These are phyloP conservation scores for Polyodon spathula DNA, from an alignment of 2,113 vertebrate genomes.

Conservation along the genomic window DNA sequence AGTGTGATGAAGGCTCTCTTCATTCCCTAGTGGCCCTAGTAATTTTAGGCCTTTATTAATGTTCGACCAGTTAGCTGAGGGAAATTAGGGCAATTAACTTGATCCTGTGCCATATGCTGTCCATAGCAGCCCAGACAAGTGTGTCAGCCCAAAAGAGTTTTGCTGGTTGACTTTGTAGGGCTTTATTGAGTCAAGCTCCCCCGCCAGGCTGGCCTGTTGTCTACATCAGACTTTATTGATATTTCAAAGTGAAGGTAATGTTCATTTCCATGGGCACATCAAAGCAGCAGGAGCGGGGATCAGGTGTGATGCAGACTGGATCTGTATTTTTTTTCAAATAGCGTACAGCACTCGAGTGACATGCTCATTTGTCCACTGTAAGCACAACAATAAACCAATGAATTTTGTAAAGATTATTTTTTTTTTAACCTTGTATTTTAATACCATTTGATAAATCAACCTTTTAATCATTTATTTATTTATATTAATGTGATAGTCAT, in stretches of 20 bases:
- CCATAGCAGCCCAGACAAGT: slow-evolving; percentile 51
- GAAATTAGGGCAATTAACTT: slow-evolving; percentile 69
- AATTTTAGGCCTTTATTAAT: slow-evolving; percentile 57
- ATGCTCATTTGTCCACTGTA: too few relatives aligned
- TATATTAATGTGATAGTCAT: too few relatives aligned
- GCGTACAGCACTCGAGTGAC: too few relatives aligned
- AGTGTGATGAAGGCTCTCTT: background rate
- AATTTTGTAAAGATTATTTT: too few relatives aligned
- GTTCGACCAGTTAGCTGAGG: slow-evolving; percentile 52
- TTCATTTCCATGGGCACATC: slow-evolving; percentile 60
- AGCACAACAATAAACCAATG: too few relatives aligned
- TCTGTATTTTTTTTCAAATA: slow-evolving; percentile 17
- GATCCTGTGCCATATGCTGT: slow-evolving; percentile 67
- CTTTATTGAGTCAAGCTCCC: slow-evolving; percentile 26
- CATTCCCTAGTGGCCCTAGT: background rate
- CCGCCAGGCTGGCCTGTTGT: slow-evolving; percentile 29
- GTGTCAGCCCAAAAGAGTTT: slow-evolving; percentile 35
- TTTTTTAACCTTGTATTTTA: too few relatives aligned
- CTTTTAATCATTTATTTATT: too few relatives aligned
- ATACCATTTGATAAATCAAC: too few relatives aligned
- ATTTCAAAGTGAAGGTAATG: slow-evolving; percentile 52
- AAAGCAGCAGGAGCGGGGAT: slow-evolving; percentile 49
- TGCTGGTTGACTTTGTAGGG: slow-evolving; percentile 36
- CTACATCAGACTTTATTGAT: slow-evolving; percentile 58
- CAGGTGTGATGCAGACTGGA: slow-evolving; percentile 52